Percentiles rank a stretch among this genome's conserved stretches.
Conservation (phyloP, 2,797 vertebrate species). For the Mus spretus region DNA sequence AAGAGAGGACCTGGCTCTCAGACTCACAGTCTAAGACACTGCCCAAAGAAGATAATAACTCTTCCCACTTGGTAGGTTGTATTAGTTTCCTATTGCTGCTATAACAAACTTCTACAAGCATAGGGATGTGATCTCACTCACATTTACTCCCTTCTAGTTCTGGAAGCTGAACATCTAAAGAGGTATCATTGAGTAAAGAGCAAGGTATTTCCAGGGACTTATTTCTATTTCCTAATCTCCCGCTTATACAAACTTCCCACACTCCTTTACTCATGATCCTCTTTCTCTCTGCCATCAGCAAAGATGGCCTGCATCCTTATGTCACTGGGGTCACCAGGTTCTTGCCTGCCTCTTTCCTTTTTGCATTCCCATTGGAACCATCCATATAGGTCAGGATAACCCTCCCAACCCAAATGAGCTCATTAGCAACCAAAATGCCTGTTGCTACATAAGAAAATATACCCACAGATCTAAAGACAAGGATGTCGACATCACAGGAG, state of each 20-base stretch:
- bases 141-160: not conserved
- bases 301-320: not conserved
- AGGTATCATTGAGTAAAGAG: not conserved
- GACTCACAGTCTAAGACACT: not conserved
- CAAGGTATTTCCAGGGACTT: not conserved
- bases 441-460: not conserved
- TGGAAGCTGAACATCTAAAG: conserved; percentile 20
- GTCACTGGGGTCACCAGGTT: not conserved
- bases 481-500: not conserved
- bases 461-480: not conserved
- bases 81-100: conserved; percentile 20
- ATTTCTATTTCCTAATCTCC: not conserved
- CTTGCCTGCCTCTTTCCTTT: not conserved
- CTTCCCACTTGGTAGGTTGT: not conserved
- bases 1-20: not conserved
- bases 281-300: not conserved
- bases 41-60: not conserved
- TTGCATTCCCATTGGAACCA: not conserved
- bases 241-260: not conserved
- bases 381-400: not conserved
- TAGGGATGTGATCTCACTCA: not conserved
- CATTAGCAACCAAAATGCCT: not conserved
- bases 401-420: not conserved
- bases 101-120: conserved; percentile 2
- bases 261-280: not conserved